Percentiles rank a stretch among this genome's conserved stretches.
phyloP scores from a whole-genome alignment of 92 coral and sea anemone genomes.

The Zoanthus sociatus region DNA sequence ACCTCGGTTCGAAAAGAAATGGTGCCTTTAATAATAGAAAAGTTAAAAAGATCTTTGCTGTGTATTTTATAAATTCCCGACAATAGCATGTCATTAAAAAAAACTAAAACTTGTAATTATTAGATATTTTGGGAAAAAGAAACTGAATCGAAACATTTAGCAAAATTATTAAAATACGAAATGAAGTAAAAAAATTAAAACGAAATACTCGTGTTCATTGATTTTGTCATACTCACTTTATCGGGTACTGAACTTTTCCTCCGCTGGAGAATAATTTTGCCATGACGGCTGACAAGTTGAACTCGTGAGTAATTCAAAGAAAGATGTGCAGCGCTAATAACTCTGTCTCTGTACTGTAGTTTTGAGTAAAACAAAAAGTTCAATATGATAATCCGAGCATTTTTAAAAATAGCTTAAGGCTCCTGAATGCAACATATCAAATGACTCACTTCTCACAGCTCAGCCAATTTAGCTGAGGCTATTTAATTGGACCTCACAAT shows the following conservation, averaged over 20 bases:
- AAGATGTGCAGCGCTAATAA: neutral
- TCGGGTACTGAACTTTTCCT: neutral
- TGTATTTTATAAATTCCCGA: neutral
- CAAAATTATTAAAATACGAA: neutral
- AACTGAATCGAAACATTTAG: neutral
- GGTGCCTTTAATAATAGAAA: neutral
- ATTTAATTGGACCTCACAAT: neutral
- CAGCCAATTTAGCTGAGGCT: neutral
- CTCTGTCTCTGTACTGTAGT: neutral
- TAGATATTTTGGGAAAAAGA: neutral
- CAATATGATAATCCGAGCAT: neutral
- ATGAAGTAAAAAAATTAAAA: neutral
- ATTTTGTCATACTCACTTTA: neutral
- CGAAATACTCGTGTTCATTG: neutral
- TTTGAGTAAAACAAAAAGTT: neutral
- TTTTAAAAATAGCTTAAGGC: neutral
- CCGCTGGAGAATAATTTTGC: neutral
- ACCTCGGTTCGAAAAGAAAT: neutral
- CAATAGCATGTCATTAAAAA: neutral
- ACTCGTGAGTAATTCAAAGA: neutral
- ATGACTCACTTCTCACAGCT: neutral
- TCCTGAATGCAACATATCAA: neutral
- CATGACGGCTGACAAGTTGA: neutral
- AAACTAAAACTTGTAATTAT: neutral
- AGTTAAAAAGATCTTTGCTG: neutral